Evolutionary conservation across 2,113 vertebrate genomes (phyloP), one percentile per base, ranked within the genome.

Genomic region (Centropristis striata): DNA sequence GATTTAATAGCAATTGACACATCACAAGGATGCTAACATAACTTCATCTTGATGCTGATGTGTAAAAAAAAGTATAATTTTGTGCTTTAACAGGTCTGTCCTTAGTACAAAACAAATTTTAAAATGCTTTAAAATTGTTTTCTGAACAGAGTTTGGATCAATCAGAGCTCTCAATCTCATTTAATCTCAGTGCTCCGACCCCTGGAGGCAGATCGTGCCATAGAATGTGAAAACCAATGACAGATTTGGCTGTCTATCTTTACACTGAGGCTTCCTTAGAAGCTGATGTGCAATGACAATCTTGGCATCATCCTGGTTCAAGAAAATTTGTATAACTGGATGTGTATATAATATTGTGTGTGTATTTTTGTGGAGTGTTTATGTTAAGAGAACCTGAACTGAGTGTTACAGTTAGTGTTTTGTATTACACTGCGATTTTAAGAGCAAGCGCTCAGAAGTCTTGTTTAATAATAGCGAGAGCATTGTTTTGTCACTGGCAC

Each of bases 391-490:
- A 76, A 41, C 2, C 70, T 71, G 12, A 23, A 25, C 13, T 5
- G 47, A 69, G 70, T 50, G 71, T 71, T 71, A 79, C 75, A 23
- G 51, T 70, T 28, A 84, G 61, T 73, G 63, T 18, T 32, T 5
- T 15, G 12, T 53, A 42, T 32, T 54, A 49, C 44, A 47, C 13
- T 64, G 28, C 0, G 2, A 21, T 61, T 78, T 78, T 42, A 32
- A 59, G 28, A 72, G 57, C 50, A 60, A 27, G 27, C 20, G 0
- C 28, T 73, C 23, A 41, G 3, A 47, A 6, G 75, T 68, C 50
- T 60, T 63, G 44, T 71, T 86, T 86, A 86, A 80, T 68, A 78
- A 82, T 42, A 76, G 42, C 2, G 21, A 57, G 54, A 67, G 61
- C 21, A 54, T 69, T 84, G 78, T 72, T 72, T 81, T 75, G 79